These are phyloP conservation scores for Columba janthina DNA, from an alignment of 2,113 vertebrate species.

Conservation along the genomic window DNA sequence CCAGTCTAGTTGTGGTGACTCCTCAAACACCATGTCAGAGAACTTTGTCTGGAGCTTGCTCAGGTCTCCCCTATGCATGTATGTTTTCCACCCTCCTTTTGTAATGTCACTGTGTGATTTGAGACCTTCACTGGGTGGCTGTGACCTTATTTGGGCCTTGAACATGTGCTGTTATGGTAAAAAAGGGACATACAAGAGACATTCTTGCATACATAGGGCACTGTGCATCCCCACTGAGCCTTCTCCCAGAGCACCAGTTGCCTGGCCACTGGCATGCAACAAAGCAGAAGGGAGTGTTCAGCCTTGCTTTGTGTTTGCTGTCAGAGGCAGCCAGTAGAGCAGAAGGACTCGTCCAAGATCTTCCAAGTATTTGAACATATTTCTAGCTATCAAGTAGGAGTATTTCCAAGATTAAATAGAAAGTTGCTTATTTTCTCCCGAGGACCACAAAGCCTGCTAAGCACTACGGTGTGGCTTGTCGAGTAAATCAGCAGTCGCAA, in stretches of 20 bases:
- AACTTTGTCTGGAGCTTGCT: neutral
- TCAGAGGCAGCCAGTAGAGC: neutral
- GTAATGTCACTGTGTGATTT: neutral
- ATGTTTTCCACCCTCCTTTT: neutral
- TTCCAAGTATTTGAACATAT: neutral
- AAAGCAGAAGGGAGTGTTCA: neutral
- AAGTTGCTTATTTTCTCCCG: neutral
- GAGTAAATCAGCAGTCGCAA: neutral
- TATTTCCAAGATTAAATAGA: neutral
- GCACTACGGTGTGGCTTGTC: neutral
- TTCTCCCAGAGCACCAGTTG: neutral
- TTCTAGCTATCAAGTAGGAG: neutral
- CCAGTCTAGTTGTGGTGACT: neutral
- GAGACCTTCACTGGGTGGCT: neutral
- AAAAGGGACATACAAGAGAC: neutral
- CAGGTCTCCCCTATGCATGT: neutral
- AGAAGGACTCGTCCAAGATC: neutral
- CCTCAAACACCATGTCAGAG: neutral
- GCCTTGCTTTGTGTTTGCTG: neutral
- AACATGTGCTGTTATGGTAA: accelerated
- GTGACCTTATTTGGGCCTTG: neutral
- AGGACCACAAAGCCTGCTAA: neutral
- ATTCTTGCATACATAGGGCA: neutral
- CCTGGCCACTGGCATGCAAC: neutral
- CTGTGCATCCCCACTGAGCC: neutral